A percentile compares a stretch with the other conserved stretches of the same genome.
Conservation (phyloP, 2,797 vertebrate species). For the Cirrhinus molitorella region DNA sequence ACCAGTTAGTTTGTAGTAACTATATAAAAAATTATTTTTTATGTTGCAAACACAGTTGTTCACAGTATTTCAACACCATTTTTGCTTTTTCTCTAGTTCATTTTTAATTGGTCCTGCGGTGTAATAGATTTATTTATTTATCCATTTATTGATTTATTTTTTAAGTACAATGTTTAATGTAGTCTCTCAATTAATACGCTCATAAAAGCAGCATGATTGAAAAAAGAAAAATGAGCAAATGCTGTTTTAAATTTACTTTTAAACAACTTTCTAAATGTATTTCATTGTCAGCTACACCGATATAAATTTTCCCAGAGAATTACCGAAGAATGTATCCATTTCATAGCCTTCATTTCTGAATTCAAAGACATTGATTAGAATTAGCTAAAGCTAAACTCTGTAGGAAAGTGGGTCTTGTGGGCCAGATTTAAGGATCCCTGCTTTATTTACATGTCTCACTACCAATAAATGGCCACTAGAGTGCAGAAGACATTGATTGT, state of each 20-base stretch:
- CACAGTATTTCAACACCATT: not conserved
- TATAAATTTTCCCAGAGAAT: not conserved
- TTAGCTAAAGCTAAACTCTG: too few species aligned
- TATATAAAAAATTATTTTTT: too few species aligned
- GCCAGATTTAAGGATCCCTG: too few species aligned
- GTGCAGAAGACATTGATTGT: not conserved
- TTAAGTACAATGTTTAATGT: not conserved
- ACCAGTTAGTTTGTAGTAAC: too few species aligned
- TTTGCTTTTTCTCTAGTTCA: not conserved
- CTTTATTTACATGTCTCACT: not conserved
- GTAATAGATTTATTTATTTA: not conserved
- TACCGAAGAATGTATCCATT: too few species aligned
- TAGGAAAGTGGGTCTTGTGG: too few species aligned
- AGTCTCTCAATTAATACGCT: not conserved
- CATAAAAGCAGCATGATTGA: not conserved
- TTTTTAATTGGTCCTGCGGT: not conserved
- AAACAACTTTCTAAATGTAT: not conserved
- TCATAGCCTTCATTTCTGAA: too few species aligned
- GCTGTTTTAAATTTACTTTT: not conserved
- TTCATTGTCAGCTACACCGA: not conserved
- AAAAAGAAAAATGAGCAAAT: not conserved
- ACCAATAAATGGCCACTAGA: constrained; percentile 6
- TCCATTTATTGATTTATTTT: too few species aligned
- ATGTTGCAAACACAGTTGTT: too few species aligned
- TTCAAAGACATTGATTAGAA: too few species aligned